These are phyloP conservation scores for Conus ventricosus DNA, from an alignment of 1,140 invertebrate genomes.

Conservation along the genomic window DNA sequence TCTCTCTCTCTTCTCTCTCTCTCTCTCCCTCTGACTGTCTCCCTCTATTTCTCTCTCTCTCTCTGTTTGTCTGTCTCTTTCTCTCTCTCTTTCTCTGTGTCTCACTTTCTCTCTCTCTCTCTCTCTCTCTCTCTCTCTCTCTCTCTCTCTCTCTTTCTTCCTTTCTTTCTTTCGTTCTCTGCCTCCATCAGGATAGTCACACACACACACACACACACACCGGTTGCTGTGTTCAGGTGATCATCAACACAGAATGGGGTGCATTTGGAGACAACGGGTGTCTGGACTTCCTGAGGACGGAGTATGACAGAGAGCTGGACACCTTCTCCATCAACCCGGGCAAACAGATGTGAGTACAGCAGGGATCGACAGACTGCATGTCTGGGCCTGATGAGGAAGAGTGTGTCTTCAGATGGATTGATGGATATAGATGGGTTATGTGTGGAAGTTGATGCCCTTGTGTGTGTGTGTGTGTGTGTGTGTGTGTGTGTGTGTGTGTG, in stretches of 20 bases:
- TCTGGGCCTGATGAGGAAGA: background rate
- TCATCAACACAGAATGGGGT: constrained; percentile 90
- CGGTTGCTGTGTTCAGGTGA: constrained; percentile 78
- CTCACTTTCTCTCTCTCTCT: no score
- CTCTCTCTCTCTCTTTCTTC: no score
- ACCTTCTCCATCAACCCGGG: constrained; percentile 84
- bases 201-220: no score
- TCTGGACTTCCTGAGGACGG: constrained; percentile 90
- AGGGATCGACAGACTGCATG: background rate
- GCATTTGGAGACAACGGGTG: constrained; percentile 95
- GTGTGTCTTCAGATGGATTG: background rate
- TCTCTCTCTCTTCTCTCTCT: no score
- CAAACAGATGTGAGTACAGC: constrained; percentile 83
- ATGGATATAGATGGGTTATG: background rate
- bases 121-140: no score
- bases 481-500: background rate
- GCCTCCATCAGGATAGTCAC: no score
- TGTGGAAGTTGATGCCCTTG: background rate
- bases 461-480: background rate
- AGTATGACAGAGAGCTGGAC: constrained; percentile 92
- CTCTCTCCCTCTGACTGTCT: no score
- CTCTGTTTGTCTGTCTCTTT: no score
- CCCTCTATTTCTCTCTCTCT: no score
- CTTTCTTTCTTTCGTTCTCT: no score
- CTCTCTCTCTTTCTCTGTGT: no score